Conservation (phyloP, 2,113 vertebrate genomes). For the Ia io region DNA sequence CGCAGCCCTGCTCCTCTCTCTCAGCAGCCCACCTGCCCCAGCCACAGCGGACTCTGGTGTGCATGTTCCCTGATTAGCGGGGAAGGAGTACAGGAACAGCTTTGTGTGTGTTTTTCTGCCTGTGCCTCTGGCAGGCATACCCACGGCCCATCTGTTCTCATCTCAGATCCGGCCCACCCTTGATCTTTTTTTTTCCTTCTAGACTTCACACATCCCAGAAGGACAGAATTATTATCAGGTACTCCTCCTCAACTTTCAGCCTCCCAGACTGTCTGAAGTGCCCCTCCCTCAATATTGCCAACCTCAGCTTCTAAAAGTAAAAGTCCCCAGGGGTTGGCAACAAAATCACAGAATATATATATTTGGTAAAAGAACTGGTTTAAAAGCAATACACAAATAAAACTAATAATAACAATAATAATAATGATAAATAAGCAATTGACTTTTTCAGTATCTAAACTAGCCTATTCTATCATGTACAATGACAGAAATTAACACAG, state of each 20-base stretch:
- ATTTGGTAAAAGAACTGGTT: not conserved
- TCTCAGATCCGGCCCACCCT: constrained; percentile 80
- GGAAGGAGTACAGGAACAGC: constrained; percentile 72
- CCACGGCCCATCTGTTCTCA: constrained; percentile 83
- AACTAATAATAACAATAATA: not conserved
- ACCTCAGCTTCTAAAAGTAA: constrained; percentile 7
- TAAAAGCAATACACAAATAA: not conserved
- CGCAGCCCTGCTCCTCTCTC: constrained; percentile 60
- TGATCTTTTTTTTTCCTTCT: constrained; percentile 77
- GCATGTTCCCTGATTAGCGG: constrained; percentile 73
- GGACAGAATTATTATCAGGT: constrained; percentile 34
- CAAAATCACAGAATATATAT: not conserved
- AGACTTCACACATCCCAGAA: constrained; percentile 75
- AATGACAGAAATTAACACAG: not conserved
- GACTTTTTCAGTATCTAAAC: not conserved
- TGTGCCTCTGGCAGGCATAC: constrained; percentile 79
- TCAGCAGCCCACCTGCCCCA: constrained; percentile 77
- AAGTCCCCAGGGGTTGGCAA: not conserved
- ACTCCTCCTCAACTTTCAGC: constrained; percentile 12
- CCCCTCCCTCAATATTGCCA: not conserved
- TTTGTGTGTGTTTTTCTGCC: constrained; percentile 79
- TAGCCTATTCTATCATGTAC: not conserved
- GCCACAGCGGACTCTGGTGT: constrained; percentile 72
- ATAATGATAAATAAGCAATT: not conserved
- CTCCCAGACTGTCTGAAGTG: constrained; percentile 9